A percentile compares a stretch with the other conserved stretches of the same genome.
Evolutionary conservation across 2,113 vertebrate species (phyloP).

Genomic region (Daphoenositta chrysoptera): DNA sequence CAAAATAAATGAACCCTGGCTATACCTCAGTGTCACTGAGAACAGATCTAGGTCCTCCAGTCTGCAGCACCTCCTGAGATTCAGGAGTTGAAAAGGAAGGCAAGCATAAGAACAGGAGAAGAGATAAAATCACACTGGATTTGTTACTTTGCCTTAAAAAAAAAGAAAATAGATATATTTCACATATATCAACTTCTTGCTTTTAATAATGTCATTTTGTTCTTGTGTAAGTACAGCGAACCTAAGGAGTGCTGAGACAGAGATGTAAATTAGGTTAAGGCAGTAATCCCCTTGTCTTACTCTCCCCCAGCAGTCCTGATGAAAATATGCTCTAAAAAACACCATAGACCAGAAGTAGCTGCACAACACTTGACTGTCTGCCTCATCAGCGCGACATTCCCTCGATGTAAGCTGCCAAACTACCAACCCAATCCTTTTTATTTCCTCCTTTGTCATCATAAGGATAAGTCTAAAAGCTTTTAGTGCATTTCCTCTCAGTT

Average conservation of each 20-base stretch:
- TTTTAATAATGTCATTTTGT: background rate
- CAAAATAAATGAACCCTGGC: conserved; percentile 18
- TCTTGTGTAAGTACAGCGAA: background rate
- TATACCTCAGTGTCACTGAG: background rate
- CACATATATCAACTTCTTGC: background rate
- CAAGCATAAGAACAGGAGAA: background rate
- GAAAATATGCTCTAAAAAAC: background rate
- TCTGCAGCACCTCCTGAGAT: background rate
- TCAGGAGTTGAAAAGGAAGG: background rate
- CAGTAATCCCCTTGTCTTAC: background rate
- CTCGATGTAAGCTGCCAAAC: conserved; percentile 45
- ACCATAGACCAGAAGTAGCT: background rate
- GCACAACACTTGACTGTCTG: background rate
- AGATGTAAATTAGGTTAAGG: background rate
- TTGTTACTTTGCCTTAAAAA: background rate
- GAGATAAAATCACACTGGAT: background rate
- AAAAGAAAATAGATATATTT: background rate
- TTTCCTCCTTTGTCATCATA: conserved; percentile 46
- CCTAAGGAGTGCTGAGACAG: background rate
- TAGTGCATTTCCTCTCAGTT: conserved; percentile 55
- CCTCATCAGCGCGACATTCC: background rate
- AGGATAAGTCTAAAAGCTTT: conserved; percentile 61
- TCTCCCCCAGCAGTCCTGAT: background rate
- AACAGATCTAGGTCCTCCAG: background rate
- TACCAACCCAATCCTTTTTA: conserved; percentile 60